Evolutionary conservation across 2,113 vertebrate genomes (phyloP).

Genomic region (Cololabis saira): DNA sequence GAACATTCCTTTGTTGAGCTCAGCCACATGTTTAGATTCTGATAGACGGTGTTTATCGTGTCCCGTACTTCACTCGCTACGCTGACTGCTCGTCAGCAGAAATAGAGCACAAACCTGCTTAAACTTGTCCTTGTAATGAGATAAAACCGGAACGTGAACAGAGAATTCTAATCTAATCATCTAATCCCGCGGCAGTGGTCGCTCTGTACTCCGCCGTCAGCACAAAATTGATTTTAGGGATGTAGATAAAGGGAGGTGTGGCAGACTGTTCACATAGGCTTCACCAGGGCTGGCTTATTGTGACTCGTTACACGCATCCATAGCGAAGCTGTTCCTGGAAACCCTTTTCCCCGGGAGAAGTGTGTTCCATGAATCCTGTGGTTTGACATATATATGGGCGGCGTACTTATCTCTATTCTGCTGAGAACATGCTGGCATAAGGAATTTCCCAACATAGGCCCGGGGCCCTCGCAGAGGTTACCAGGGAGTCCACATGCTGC

Average conservation of each 20-base stretch:
- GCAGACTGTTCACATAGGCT: slow-evolving; percentile 43
- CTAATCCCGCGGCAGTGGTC: slow-evolving; percentile 18
- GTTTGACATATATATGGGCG: not conserved
- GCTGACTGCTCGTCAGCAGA: not conserved
- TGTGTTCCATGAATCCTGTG: slow-evolving; percentile 63
- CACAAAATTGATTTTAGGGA: slow-evolving; percentile 60
- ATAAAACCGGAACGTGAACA: not conserved
- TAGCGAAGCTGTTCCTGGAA: slow-evolving; percentile 72
- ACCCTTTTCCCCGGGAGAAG: slow-evolving; percentile 29
- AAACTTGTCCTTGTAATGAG: not conserved
- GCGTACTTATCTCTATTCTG: slow-evolving; percentile 34
- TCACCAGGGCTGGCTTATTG: slow-evolving; percentile 13
- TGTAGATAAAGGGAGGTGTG: slow-evolving; percentile 50
- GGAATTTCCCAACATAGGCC: slow-evolving; percentile 47
- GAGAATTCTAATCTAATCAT: slow-evolving; percentile 6
- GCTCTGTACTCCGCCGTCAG: slow-evolving; percentile 43
- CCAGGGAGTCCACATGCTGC: slow-evolving; percentile 55
- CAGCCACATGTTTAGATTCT: not conserved
- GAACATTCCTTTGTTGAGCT: not conserved
- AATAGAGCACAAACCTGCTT: not conserved
- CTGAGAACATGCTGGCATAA: slow-evolving; percentile 30
- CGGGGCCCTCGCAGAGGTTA: slow-evolving; percentile 52
- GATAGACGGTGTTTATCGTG: not conserved
- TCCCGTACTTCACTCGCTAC: too few species aligned
- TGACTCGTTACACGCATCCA: slow-evolving; percentile 38